Evolutionary conservation across 2,888 invertebrate genomes (phyloP).

Genomic region (Tinea semifulvella): DNA sequence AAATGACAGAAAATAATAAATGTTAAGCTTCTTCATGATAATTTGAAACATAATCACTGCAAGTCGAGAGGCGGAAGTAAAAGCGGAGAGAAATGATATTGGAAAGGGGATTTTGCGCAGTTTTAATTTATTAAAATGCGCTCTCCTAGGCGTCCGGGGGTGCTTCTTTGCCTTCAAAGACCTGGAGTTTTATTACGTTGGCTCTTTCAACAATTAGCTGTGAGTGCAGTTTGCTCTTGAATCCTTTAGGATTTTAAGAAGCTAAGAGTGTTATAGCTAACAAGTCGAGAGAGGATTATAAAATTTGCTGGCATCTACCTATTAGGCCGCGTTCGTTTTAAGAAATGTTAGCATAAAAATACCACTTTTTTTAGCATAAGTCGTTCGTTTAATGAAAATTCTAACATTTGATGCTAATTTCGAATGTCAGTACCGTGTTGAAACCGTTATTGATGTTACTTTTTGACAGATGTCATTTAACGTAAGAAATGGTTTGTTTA

Average conservation of each 20-base stretch:
- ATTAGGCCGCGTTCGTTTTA: too few species aligned
- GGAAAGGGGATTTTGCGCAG: conserved; percentile 57
- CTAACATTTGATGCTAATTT: too few species aligned
- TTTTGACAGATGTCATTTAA: too few species aligned
- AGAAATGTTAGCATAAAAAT: too few species aligned
- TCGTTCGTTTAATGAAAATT: too few species aligned
- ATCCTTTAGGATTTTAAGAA: too few species aligned
- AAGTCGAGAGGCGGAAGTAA: conserved; percentile 22
- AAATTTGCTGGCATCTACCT: not conserved
- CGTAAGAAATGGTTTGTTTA: too few species aligned
- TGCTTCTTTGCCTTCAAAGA: conserved; percentile 55
- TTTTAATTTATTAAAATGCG: conserved; percentile 66
- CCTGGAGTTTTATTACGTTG: conserved; percentile 59
- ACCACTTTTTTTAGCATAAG: too few species aligned
- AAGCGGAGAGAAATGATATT: conserved; percentile 29
- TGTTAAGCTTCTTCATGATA: conserved; percentile 9
- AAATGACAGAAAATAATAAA: too few species aligned
- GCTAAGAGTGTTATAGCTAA: not conserved
- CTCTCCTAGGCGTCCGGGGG: conserved; percentile 40
- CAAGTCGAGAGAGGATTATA: conserved; percentile 2
- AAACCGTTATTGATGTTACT: too few species aligned
- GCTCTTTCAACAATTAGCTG: conserved; percentile 59
- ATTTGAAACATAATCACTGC: conserved; percentile 11
- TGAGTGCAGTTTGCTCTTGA: conserved; percentile 24
- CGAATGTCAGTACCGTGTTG: too few species aligned